Base-by-base conservation (phyloP, 35 echinoderm and acorn worm species). In the Apostichopus japonicus region DNA sequence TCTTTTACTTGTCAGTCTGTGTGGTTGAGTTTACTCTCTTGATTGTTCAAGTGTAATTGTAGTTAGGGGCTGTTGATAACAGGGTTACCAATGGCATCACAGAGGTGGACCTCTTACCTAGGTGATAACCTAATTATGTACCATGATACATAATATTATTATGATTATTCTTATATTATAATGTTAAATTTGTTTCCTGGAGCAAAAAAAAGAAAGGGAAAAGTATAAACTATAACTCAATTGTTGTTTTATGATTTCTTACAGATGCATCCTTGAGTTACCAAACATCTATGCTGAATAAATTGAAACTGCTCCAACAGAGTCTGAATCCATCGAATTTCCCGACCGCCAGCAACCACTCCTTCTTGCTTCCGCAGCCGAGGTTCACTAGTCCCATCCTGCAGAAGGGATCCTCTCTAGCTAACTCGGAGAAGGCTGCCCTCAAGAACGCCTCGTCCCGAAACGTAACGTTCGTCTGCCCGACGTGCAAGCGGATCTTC, bases 301-400 rank as follows among this genome's bases (percentile, higher is more conserved):
- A 89, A 89, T 22, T 89, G 22, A 89, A 89, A 56, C 56, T 89
- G 6, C 86, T 89, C 51, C 86, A 89, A 19, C 86, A 89, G 61
- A 33, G 86, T 33, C 19, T 89, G 51, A 89, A 89, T 89, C 61
- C 86, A 44, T 65, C 56, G 8, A 89, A 24, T 57, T 84, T 84
- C 57, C 53, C 81, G 8, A 54, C 81, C 23, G 5, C 54, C 81
- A 84, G 54, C 86, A 89, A 89, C 24, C 86, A 89, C 63, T 72
- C 86, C 19, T 89, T 89, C 56, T 63, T 89, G 23, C 67, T 89
- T 19, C 56, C 86, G 6, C 86, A 59, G 71, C 86, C 86, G 2
- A 51, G 86, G 8, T 72, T 89, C 71, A 19, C 86, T 56, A 89
- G 86, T 33, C 67, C 86, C 10, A 63, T 67, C 23, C 19, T 63